phyloP scores from a whole-genome alignment of 92 coral and sea anemone species.

The Heliopora coerulea region DNA sequence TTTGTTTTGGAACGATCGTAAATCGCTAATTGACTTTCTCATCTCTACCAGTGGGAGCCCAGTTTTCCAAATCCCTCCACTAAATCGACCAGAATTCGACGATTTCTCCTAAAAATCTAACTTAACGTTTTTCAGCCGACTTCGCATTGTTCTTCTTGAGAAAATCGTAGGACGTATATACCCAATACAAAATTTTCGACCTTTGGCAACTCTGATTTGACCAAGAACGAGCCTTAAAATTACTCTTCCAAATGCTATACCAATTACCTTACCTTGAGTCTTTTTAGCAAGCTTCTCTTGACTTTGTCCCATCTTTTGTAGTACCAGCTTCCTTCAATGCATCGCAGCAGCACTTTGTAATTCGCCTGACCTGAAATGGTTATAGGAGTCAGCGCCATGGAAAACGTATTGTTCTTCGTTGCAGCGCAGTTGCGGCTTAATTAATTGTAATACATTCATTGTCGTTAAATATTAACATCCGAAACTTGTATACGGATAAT shows the following conservation, averaged over 20 bases:
- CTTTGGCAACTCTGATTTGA: too few species aligned
- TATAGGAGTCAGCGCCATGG: neutral
- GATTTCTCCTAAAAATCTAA: too few species aligned
- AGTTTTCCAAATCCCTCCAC: neutral
- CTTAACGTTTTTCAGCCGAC: too few species aligned
- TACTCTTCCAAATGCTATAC: too few species aligned
- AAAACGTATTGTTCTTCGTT: neutral
- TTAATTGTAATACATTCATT: slow-evolving; percentile 14
- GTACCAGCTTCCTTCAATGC: neutral
- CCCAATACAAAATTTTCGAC: too few species aligned
- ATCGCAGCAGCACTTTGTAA: neutral
- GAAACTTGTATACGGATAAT: too few species aligned
- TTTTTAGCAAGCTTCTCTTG: slow-evolving; percentile 27
- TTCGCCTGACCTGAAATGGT: neutral
- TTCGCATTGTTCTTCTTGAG: too few species aligned
- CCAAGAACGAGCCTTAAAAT: too few species aligned
- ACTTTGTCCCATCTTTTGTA: slow-evolving; percentile 26
- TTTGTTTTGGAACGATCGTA: neutral
- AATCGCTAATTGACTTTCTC: neutral
- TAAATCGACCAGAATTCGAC: neutral
- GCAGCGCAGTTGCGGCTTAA: neutral
- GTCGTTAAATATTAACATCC: neutral
- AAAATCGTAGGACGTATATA: too few species aligned
- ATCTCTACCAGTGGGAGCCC: neutral
- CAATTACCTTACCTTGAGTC: slow-evolving; percentile 17